Conservation (phyloP, 2,113 vertebrate species). For the Lanius ludovicianus region DNA sequence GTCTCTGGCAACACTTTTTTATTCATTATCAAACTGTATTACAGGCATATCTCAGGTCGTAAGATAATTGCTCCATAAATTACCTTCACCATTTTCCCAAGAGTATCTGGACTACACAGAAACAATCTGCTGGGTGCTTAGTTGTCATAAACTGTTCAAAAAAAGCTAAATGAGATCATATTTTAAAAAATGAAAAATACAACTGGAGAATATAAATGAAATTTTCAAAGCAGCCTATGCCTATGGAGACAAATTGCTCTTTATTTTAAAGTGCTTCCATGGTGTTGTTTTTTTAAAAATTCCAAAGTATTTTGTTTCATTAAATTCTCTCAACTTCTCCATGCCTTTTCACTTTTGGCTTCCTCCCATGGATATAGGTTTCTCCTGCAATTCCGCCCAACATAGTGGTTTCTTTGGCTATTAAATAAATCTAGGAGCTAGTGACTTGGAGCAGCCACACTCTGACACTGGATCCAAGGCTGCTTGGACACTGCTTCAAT, state of each 20-base stretch:
- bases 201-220: background rate
- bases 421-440: background rate
- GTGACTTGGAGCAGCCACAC: background rate
- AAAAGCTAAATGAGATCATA: background rate
- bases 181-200: rapidly evolving
- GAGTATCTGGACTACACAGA: background rate
- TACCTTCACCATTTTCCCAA: background rate
- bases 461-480: background rate
- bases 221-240: background rate
- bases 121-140: background rate
- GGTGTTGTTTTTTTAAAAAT: background rate
- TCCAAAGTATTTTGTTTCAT: background rate
- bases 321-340: background rate
- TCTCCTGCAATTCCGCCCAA: background rate
- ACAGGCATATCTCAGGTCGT: background rate
- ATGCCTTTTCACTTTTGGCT: background rate
- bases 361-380: background rate
- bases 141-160: background rate
- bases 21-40: background rate
- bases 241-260: background rate
- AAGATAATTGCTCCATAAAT: background rate
- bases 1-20: background rate
- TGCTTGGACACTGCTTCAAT: background rate
- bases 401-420: background rate
- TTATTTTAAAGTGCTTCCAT: background rate